Conservation (phyloP, 2,888 invertebrate genomes). For the Mamestra brassicae region DNA sequence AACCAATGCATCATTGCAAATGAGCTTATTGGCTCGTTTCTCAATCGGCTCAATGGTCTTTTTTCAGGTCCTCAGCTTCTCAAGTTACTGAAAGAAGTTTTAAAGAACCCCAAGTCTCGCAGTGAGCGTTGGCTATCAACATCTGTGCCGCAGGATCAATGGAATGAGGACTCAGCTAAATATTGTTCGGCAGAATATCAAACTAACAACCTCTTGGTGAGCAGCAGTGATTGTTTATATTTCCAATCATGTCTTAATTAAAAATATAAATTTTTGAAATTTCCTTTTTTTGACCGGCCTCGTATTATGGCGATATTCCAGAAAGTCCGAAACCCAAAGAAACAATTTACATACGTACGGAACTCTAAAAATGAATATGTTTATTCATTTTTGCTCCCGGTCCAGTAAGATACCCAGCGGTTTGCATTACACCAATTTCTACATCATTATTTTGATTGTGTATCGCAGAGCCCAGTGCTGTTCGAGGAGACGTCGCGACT, state of each 20-base stretch:
- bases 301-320: no score
- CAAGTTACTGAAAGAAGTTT: slow-evolving; percentile 90
- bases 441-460: neutral
- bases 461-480: slow-evolving; percentile 90
- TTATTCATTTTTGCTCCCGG: no score
- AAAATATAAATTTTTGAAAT: no score
- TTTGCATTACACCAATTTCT: no score
- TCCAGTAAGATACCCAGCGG: no score
- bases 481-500: slow-evolving; percentile 95
- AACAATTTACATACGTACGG: no score
- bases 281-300: no score
- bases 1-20: no score
- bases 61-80: slow-evolving; percentile 80
- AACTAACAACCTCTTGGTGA: slow-evolving; percentile 76
- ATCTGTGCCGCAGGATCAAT: slow-evolving; percentile 92
- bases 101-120: slow-evolving; percentile 92
- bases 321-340: no score
- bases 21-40: no score
- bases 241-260: neutral
- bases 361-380: no score
- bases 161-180: slow-evolving; percentile 72
- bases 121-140: slow-evolving; percentile 95
- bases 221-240: slow-evolving; percentile 1
- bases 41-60: no score
- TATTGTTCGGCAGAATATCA: slow-evolving; percentile 78